Evolutionary conservation across 1,140 invertebrate species (phyloP).

Genomic region (Drosophila kohkoa): DNA sequence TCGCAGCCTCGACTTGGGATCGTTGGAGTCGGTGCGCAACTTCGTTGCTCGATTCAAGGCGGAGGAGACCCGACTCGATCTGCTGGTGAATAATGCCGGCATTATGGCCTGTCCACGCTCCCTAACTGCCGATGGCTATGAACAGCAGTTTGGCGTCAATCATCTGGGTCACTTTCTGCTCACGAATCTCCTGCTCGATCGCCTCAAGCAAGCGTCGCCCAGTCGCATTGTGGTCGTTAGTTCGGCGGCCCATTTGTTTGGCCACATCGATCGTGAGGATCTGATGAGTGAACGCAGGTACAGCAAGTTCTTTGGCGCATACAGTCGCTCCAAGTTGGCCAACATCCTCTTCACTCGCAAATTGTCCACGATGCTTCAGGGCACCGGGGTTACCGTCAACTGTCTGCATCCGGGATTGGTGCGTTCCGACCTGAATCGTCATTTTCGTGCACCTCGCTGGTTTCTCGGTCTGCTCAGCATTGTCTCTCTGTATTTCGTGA

Average conservation of each 20-base stretch:
- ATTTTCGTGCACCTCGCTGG: conserved; percentile 78
- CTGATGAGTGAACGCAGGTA: conserved; percentile 88
- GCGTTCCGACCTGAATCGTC: conserved; percentile 90
- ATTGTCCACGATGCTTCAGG: conserved; percentile 87
- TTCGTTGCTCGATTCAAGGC: conserved; percentile 84
- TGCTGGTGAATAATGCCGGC: conserved; percentile 96
- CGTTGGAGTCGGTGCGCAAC: conserved; percentile 88
- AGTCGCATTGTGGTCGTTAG: conserved; percentile 85
- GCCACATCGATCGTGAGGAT: conserved; percentile 89
- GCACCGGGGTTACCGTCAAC: conserved; percentile 88
- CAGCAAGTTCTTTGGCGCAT: conserved; percentile 86
- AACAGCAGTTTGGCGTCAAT: conserved; percentile 92
- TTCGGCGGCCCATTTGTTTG: conserved; percentile 85
- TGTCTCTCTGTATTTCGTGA: conserved; percentile 84
- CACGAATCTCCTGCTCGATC: conserved; percentile 90
- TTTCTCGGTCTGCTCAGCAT: conserved; percentile 43
- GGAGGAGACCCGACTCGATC: conserved; percentile 89
- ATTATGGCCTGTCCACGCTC: conserved; percentile 90
- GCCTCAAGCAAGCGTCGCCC: conserved; percentile 86
- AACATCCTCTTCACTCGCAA: conserved; percentile 91
- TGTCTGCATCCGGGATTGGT: conserved; percentile 91
- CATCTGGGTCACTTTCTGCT: conserved; percentile 94
- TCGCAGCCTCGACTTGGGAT: conserved; percentile 91
- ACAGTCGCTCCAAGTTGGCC: conserved; percentile 91
- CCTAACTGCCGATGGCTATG: conserved; percentile 91